Evolutionary conservation across 2,113 vertebrate species (phyloP).

Genomic region (Sander vitreus): DNA sequence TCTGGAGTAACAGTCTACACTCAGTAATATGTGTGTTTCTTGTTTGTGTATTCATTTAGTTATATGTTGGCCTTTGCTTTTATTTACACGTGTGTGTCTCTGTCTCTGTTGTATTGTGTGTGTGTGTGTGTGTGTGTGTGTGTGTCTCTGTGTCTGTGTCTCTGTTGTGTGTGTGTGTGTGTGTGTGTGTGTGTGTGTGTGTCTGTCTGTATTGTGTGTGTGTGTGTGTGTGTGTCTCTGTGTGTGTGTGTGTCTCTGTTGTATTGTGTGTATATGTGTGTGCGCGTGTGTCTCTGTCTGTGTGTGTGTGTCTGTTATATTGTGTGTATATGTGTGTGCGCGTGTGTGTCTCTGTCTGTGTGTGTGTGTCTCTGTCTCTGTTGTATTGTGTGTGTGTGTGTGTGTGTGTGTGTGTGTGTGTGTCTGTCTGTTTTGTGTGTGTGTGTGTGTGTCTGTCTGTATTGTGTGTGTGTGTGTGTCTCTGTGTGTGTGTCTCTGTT

Average conservation of each 20-base stretch:
- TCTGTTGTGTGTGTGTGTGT: not conserved
- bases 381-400: constrained; percentile 4
- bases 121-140: not conserved
- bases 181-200: constrained; percentile 27
- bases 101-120: no score
- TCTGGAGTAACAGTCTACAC: no score
- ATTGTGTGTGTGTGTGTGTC: not conserved
- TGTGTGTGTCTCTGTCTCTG: not conserved
- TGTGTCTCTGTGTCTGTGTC: not conserved
- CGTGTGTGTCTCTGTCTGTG: not conserved
- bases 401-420: constrained; percentile 19
- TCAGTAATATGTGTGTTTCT: no score
- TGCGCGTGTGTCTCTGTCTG: no score
- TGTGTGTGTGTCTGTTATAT: constrained; percentile 21
- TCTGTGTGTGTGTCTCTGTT: not conserved
- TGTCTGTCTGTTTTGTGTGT: no score
- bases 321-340: no score
- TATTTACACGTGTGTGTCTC: no score
- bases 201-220: not conserved
- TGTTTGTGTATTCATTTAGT: no score
- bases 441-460: no score
- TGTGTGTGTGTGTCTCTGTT: not conserved
- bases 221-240: not conserved
- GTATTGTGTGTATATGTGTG: constrained; percentile 3
- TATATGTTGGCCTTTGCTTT: no score